A percentile compares a stretch with the other conserved stretches of the same genome.
Conservation (phyloP, 2,113 vertebrate genomes). For the Pteronura brasiliensis region DNA sequence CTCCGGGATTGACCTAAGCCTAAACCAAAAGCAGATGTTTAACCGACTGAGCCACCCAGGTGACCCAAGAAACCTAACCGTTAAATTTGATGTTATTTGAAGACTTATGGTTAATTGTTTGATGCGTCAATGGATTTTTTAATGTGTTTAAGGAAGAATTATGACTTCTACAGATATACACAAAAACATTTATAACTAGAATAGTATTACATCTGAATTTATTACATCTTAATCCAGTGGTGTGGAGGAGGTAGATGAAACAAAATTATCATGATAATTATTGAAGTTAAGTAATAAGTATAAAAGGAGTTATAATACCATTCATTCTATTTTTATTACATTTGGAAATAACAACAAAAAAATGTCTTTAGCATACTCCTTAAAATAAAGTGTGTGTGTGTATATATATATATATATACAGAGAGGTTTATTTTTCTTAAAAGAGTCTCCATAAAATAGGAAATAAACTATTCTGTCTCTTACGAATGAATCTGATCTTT, state of each 20-base stretch:
- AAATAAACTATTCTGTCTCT: neutral
- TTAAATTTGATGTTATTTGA: neutral
- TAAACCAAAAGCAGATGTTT: too few species aligned
- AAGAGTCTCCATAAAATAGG: neutral
- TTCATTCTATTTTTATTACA: neutral
- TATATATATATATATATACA: neutral
- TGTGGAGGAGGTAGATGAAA: neutral
- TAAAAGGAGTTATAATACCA: neutral
- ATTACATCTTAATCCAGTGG: neutral
- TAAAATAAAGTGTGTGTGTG: neutral
- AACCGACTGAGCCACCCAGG: too few species aligned
- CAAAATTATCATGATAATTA: neutral
- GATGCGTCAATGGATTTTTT: neutral
- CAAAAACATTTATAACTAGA: neutral
- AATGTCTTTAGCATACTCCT: neutral
- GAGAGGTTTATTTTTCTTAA: neutral
- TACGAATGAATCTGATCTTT: constrained; percentile 48
- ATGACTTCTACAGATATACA: neutral
- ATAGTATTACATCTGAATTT: neutral
- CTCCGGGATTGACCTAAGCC: too few species aligned
- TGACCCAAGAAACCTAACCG: neutral
- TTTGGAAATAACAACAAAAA: neutral
- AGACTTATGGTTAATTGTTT: neutral
- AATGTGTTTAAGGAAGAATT: neutral
- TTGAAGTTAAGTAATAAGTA: neutral